phyloP scores from a whole-genome alignment of 1,140 invertebrate genomes.

The Drosophila sp. region DNA sequence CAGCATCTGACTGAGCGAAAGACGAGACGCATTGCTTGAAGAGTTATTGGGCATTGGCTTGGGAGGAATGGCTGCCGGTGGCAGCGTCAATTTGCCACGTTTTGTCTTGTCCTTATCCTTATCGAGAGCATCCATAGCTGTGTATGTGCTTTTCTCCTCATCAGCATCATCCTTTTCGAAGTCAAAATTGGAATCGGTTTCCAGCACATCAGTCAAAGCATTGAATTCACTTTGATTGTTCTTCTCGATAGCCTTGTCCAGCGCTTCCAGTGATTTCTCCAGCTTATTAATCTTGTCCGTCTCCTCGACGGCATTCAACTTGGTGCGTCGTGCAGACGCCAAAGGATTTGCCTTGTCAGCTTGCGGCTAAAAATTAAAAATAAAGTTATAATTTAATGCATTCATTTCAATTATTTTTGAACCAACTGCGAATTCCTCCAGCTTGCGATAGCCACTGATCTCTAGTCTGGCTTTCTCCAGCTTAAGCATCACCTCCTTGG shows the following conservation, averaged over 20 bases:
- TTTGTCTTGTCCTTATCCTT: slow-evolving; percentile 35
- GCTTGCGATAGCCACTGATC: slow-evolving; percentile 74
- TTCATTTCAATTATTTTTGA: background rate
- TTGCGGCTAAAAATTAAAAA: slow-evolving; percentile 7
- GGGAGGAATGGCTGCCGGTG: slow-evolving; percentile 42
- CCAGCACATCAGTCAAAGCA: slow-evolving; percentile 63
- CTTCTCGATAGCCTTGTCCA: slow-evolving; percentile 72
- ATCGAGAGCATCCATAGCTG: slow-evolving; percentile 1
- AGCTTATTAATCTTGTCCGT: slow-evolving; percentile 70
- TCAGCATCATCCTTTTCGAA: slow-evolving; percentile 62
- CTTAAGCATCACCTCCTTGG: slow-evolving; percentile 89
- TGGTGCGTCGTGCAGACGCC: slow-evolving; percentile 54
- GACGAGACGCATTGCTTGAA: slow-evolving; percentile 14
- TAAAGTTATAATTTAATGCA: too few relatives aligned
- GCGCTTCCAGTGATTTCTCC: slow-evolving; percentile 69
- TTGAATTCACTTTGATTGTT: slow-evolving; percentile 68
- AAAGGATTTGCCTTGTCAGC: slow-evolving; percentile 64
- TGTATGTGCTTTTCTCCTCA: slow-evolving; percentile 42
- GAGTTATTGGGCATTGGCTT: slow-evolving; percentile 32
- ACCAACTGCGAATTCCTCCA: slow-evolving; percentile 77
- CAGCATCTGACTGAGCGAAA: slow-evolving; percentile 48
- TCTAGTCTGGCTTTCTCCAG: slow-evolving; percentile 87
- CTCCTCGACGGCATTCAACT: slow-evolving; percentile 54
- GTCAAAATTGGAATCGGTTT: slow-evolving; percentile 61
- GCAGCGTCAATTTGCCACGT: slow-evolving; percentile 53